Evolutionary conservation across 2,888 invertebrate genomes (phyloP).

Genomic region (Brassicogethes aeneus): DNA sequence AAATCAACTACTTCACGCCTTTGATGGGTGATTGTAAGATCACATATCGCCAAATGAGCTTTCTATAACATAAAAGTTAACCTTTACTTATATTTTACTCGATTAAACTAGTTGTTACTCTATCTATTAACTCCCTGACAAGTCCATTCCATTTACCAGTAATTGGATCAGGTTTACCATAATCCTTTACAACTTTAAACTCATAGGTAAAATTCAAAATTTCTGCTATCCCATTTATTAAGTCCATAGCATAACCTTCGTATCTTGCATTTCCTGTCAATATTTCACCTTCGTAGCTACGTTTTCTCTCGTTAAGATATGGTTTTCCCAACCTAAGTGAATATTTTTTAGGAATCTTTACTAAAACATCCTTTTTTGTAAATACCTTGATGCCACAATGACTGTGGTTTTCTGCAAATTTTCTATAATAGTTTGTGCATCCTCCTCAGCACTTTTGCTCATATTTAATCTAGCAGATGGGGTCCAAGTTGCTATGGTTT

Average conservation of each 20-base stretch:
- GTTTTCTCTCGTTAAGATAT: conserved; percentile 51
- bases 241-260: conserved; percentile 86
- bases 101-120: conserved; percentile 41
- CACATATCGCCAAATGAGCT: conserved; percentile 92
- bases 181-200: conserved; percentile 62
- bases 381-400: conserved; percentile 50
- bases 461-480: conserved; percentile 22
- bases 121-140: conserved; percentile 63
- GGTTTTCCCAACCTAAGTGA: conserved; percentile 66
- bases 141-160: conserved; percentile 73
- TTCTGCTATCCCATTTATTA: conserved; percentile 48
- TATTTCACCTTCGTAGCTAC: conserved; percentile 49
- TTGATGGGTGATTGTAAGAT: conserved; percentile 89
- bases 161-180: conserved; percentile 58
- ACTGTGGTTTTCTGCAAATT: conserved; percentile 44
- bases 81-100: too few species aligned
- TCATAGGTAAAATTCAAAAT: conserved; percentile 24
- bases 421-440: conserved; percentile 37
- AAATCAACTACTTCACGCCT: conserved; percentile 86
- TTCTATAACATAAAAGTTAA: conserved; percentile 69
- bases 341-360: too few species aligned
- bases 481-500: conserved; percentile 47
- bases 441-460: conserved; percentile 31
- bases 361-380: too few species aligned
- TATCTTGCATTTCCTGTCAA: conserved; percentile 65